phyloP scores from a whole-genome alignment of 2,797 vertebrate species.

The Chanos chanos region DNA sequence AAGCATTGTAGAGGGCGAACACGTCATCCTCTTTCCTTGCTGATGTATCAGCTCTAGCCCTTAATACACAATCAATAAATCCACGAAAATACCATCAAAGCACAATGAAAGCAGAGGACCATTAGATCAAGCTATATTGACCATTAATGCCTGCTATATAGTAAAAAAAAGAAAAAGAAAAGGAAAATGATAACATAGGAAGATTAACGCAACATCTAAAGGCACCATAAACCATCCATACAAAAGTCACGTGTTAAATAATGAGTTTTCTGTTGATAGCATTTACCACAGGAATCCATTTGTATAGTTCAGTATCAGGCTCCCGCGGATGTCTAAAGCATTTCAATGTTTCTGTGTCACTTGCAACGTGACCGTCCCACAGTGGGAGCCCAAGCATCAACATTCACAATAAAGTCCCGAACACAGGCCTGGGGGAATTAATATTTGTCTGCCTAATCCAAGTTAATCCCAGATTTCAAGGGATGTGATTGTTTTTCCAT shows the following conservation, averaged over 20 bases:
- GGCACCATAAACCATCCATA: neutral
- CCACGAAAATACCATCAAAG: constrained; percentile 25
- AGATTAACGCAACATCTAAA: constrained; percentile 20
- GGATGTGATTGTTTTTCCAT: constrained; percentile 49
- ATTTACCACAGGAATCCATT: constrained; percentile 2
- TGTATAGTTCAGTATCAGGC: neutral
- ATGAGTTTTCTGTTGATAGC: neutral
- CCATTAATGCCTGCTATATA: too few relatives aligned
- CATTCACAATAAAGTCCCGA: constrained; percentile 24
- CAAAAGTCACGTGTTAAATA: neutral
- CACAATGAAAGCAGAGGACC: constrained; percentile 10
- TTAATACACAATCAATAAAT: constrained; percentile 37
- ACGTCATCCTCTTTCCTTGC: constrained; percentile 21
- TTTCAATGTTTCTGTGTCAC: constrained; percentile 9
- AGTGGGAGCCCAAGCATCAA: constrained; percentile 4
- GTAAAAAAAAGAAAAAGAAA: too few relatives aligned
- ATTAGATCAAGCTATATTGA: too few relatives aligned
- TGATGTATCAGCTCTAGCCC: constrained; percentile 43
- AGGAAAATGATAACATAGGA: constrained; percentile 1
- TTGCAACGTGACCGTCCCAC: constrained; percentile 13
- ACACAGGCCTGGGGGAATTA: constrained; percentile 37
- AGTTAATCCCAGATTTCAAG: constrained; percentile 47
- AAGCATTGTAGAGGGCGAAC: constrained; percentile 12
- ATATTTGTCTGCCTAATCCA: constrained; percentile 52
- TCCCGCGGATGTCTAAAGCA: neutral